A percentile compares a stretch with the other conserved stretches of the same genome.
These are phyloP conservation scores for Orthonyx spaldingii DNA, from an alignment of 2,113 vertebrate species.

Conservation along the genomic window DNA sequence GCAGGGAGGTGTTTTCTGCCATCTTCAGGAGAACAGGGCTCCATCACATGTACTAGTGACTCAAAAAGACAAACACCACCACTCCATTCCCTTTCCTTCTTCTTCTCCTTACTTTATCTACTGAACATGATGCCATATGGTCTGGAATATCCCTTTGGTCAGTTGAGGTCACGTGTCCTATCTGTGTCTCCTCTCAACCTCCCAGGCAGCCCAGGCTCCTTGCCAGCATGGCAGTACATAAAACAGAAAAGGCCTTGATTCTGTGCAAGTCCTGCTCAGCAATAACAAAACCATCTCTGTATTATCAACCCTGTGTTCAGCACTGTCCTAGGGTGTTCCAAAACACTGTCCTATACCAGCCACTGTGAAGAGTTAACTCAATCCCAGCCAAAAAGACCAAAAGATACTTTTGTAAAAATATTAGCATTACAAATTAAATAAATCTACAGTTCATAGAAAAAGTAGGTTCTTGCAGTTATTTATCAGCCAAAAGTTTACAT, in stretches of 20 bases:
- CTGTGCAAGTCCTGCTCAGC: not conserved
- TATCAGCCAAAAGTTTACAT: conserved; percentile 31
- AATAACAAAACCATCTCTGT: not conserved
- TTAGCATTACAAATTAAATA: not conserved
- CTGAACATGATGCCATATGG: rapidly evolving
- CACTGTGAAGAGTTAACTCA: not conserved
- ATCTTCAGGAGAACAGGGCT: not conserved
- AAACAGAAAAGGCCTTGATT: not conserved
- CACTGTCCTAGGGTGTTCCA: too few species aligned
- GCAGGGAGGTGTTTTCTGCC: not conserved
- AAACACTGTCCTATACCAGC: not conserved
- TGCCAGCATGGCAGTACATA: rapidly evolving
- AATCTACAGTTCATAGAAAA: not conserved
- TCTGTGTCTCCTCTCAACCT: not conserved
- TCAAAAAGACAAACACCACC: not conserved
- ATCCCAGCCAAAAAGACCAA: not conserved
- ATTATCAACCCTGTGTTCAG: not conserved
- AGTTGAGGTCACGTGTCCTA: not conserved
- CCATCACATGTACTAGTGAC: not conserved
- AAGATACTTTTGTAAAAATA: not conserved
- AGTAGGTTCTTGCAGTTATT: conserved; percentile 22
- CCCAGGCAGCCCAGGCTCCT: too few species aligned
- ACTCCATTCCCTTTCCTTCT: not conserved
- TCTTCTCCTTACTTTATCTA: not conserved
- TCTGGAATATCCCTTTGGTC: not conserved